Conservation (phyloP, 1,140 invertebrate species). For the Potamilus streckersoni region DNA sequence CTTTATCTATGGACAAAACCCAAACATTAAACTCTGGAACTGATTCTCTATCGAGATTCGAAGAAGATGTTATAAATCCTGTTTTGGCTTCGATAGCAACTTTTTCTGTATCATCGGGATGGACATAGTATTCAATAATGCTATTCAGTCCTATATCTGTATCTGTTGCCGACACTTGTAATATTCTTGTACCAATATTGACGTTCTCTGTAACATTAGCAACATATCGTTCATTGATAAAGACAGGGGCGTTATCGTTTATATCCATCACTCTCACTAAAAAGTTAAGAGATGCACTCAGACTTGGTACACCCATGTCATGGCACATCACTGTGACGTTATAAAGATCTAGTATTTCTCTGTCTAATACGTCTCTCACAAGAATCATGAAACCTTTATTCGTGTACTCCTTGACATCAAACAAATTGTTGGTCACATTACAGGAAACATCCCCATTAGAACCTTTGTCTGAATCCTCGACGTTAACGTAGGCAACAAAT, state of each 20-base stretch:
- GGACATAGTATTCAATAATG: constrained; percentile 20
- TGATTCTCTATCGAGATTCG: constrained; percentile 36
- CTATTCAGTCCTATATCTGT: constrained; percentile 90
- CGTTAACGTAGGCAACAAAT: constrained; percentile 54
- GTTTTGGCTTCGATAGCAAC: constrained; percentile 18
- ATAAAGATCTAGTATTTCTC: constrained; percentile 18
- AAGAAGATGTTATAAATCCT: constrained; percentile 30
- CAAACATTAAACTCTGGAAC: constrained; percentile 20
- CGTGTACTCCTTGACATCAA: constrained; percentile 19
- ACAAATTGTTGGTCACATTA: constrained; percentile 31
- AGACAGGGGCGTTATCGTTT: constrained; percentile 30
- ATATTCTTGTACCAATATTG: constrained; percentile 89
- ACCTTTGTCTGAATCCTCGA: constrained; percentile 53
- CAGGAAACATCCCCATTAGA: constrained; percentile 50
- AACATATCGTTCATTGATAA: constrained; percentile 12
- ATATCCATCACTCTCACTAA: constrained; percentile 26
- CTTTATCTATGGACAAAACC: constrained; percentile 62
- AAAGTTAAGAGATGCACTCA: constrained; percentile 15
- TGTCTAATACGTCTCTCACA: constrained; percentile 15
- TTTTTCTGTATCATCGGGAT: constrained; percentile 1
- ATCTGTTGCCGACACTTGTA: constrained; percentile 91
- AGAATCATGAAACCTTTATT: constrained; percentile 27
- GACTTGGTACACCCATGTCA: constrained; percentile 15
- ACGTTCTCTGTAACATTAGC: constrained; percentile 67
- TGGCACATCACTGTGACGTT: constrained; percentile 22